Conservation (phyloP, 2,797 vertebrate genomes). For the Sphenodon punctatus region DNA sequence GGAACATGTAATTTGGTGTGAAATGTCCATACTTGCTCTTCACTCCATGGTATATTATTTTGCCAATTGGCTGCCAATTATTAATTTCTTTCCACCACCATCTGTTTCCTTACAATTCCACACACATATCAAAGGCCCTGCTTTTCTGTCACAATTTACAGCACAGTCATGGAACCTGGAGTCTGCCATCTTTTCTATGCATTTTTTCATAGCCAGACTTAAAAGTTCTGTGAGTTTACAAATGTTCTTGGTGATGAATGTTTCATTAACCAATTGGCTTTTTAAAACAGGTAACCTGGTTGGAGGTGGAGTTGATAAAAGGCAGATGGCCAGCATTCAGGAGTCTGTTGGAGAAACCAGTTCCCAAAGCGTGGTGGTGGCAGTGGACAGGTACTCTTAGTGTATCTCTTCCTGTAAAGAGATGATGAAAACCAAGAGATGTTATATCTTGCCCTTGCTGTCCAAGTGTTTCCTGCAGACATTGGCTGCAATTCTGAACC, state of each 20-base stretch:
- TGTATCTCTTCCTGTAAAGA: not conserved
- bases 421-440: not conserved
- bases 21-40: too few species aligned
- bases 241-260: not conserved
- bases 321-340: constrained; percentile 93
- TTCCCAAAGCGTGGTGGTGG: constrained; percentile 96
- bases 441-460: not conserved
- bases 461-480: not conserved
- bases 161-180: too few species aligned
- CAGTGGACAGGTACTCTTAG: constrained; percentile 88
- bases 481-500: not conserved
- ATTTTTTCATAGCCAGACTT: too few species aligned
- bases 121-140: too few species aligned
- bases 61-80: too few species aligned
- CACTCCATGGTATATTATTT: too few species aligned
- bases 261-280: not conserved
- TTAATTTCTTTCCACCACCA: too few species aligned
- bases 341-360: constrained; percentile 97
- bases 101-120: too few species aligned
- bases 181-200: too few species aligned
- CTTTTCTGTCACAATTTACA: too few species aligned
- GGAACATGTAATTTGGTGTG: too few species aligned
- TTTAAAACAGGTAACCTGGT: constrained; percentile 87
- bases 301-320: constrained; percentile 88
- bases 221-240: too few species aligned